Evolutionary conservation across 2,113 vertebrate species (phyloP), one percentile per base, ranked within the genome.

Genomic region (Ardeotis arabs): DNA sequence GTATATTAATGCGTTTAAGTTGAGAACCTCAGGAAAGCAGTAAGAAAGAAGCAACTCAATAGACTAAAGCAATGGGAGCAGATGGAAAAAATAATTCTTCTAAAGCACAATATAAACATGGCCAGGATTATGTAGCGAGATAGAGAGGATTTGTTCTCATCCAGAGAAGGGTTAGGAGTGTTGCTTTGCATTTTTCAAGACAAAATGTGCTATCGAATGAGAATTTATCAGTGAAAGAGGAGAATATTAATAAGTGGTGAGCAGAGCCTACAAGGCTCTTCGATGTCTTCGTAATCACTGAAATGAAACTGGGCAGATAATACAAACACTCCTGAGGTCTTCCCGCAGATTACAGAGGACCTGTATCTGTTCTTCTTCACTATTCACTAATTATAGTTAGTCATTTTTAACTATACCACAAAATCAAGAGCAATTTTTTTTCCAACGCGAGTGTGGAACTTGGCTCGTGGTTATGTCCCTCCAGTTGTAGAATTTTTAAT

Each of bases 401-500:
- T 17, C 3, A 2, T 49, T 84, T 87, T 47, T 64, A 62, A 20
- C 55, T 24, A 4, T 27, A 59, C 41, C 73, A 33, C 37, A 60
- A 62, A 94, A 75, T 27, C 50, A 41, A 29, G 45, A 31, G 74
- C 23, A 20, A 6, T 14, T 22, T 21, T 52, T 47, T 64, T 31
- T 3, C 16, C 66, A 56, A 23, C 1, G 0, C 3, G 1, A 29
- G 27, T 33, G 8, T n/a, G 29, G 25, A 58, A 19, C 17, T 84
- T 60, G 68, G 12, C 60, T 31, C 19, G 0, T 0, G 0, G 12
- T 73, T 66, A 2, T 4, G 12, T 55, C 83, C 52, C 3, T 50
- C 37, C 60, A 29, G 0, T 27, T 33, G n/a, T 10, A 84, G 62
- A 18, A 5, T 27, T 80, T 60, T 78, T 33, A 37, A 45, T 77